phyloP scores from a whole-genome alignment of 2,113 vertebrate species.

The Callopanchax toddi region DNA sequence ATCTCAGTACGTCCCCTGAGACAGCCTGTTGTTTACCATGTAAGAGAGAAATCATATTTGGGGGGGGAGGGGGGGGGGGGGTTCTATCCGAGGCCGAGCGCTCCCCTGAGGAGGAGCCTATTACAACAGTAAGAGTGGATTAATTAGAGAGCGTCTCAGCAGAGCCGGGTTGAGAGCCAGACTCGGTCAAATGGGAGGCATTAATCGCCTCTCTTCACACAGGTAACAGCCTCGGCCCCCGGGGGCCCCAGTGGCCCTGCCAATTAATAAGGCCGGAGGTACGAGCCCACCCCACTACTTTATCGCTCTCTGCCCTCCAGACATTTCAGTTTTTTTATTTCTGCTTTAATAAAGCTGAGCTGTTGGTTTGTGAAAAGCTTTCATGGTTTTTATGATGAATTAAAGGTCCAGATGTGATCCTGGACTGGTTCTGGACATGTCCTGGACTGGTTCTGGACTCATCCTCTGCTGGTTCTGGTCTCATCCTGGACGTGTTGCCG shows the following conservation, averaged over 20 bases:
- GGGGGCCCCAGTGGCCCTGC: slow-evolving; percentile 62
- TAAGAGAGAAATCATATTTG: slow-evolving; percentile 92
- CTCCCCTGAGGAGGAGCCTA: slow-evolving; percentile 86
- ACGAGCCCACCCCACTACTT: slow-evolving; percentile 68
- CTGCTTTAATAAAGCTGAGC: slow-evolving; percentile 57
- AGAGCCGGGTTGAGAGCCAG: slow-evolving; percentile 81
- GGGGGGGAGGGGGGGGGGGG: slow-evolving; percentile 56
- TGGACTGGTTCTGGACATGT: no score
- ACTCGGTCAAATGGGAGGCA: slow-evolving; percentile 82
- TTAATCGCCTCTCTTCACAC: slow-evolving; percentile 77
- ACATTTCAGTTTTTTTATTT: slow-evolving; percentile 69
- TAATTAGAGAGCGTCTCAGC: slow-evolving; percentile 91
- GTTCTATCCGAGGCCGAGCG: slow-evolving; percentile 66
- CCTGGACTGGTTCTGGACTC: no score
- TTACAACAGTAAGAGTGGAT: slow-evolving; percentile 96
- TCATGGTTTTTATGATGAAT: background rate
- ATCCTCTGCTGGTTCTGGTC: no score
- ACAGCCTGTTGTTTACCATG: slow-evolving; percentile 91
- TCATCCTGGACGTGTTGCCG: no score
- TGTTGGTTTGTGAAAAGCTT: slow-evolving; percentile 27
- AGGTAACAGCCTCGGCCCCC: slow-evolving; percentile 73
- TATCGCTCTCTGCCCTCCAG: slow-evolving; percentile 70
- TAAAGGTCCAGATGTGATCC: no score
- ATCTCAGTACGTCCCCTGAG: slow-evolving; percentile 69
- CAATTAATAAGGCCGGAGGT: slow-evolving; percentile 79